Evolutionary conservation across 2,113 vertebrate species (phyloP), one percentile per base, ranked within the genome.

Genomic region (Triplophysa dalaica): DNA sequence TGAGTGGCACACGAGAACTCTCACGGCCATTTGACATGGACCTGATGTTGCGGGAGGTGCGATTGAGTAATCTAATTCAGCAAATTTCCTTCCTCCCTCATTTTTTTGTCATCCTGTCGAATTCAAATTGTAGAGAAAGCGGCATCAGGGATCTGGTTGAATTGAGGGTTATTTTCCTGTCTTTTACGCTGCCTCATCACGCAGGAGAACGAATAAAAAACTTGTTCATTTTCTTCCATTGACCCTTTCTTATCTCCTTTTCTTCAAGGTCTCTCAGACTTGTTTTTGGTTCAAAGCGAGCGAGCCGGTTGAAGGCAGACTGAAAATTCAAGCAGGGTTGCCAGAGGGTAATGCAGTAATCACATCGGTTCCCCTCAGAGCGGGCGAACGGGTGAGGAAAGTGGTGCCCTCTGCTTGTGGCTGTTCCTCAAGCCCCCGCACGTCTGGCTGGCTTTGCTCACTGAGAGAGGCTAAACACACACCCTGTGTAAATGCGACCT

Each of bases 321-420:
- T 73, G 50, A 16, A 48, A 70, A 77, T 70, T 48, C 54, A 63
- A 70, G 54, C 74, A 65, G 74, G 75, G 63, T 75, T 75, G 79
- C 78, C 78, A 83, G 75, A 83, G 85, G 85, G 81, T 84, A 81
- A 86, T 86, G 65, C 78, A 83, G 81, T 86, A 86, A 86, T 86
- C 85, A 83, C 83, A 81, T 84, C 78, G 81, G 81, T 82, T 83
- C 83, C 81, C 82, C 82, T 76, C 38, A 70, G 82, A 84, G 77
- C 83, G 81, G 85, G 80, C 52, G 70, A 83, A 77, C 68, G 79
- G 66, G 84, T 78, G 75, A 80, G 68, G 56, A 64, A 69, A 82
- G 74, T 29, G 73, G 69, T 82, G 85, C 80, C 85, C 85, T 80
- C 82, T 82, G 82, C 85, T 78, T 78, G 69, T 76, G 77, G 82